phyloP scores from a whole-genome alignment of 2,797 vertebrate genomes.

The Diplodus sargus region DNA sequence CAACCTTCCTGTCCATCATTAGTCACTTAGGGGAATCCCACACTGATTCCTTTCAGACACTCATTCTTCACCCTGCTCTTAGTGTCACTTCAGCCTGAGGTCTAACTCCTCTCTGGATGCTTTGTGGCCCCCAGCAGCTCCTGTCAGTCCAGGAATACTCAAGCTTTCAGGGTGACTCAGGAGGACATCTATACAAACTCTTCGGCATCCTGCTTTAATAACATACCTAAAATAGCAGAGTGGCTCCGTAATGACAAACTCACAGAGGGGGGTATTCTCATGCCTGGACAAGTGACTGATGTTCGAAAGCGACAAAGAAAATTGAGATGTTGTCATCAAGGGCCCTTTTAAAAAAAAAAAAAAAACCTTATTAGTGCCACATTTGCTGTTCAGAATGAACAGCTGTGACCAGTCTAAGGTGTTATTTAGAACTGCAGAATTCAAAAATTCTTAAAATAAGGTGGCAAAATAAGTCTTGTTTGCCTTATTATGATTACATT shows the following conservation, averaged over 20 bases:
- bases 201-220: constrained; percentile 34
- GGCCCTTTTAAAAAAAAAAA: constrained; percentile 16
- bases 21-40: constrained; percentile 26
- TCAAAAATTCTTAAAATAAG: too few species aligned
- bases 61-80: constrained; percentile 30
- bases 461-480: too few species aligned
- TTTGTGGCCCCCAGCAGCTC: constrained; percentile 30
- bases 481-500: not conserved
- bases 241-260: constrained; percentile 49
- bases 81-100: constrained; percentile 34
- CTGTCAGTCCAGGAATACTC: constrained; percentile 45
- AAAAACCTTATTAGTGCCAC: constrained; percentile 12
- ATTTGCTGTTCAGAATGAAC: constrained; percentile 32
- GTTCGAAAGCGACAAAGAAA: constrained; percentile 25
- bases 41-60: constrained; percentile 32
- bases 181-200: constrained; percentile 41
- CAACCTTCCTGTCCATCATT: not conserved
- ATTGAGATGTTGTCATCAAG: constrained; percentile 22
- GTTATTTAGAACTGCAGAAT: constrained; percentile 10
- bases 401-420: constrained; percentile 33
- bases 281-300: constrained; percentile 54
- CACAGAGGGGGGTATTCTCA: constrained; percentile 32
- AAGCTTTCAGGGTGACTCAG: constrained; percentile 59
- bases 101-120: constrained; percentile 4
- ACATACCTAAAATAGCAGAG: constrained; percentile 62